These are phyloP conservation scores for Sinocyclocheilus anophthalmus DNA, from an alignment of 2,113 vertebrate genomes.

Conservation along the genomic window DNA sequence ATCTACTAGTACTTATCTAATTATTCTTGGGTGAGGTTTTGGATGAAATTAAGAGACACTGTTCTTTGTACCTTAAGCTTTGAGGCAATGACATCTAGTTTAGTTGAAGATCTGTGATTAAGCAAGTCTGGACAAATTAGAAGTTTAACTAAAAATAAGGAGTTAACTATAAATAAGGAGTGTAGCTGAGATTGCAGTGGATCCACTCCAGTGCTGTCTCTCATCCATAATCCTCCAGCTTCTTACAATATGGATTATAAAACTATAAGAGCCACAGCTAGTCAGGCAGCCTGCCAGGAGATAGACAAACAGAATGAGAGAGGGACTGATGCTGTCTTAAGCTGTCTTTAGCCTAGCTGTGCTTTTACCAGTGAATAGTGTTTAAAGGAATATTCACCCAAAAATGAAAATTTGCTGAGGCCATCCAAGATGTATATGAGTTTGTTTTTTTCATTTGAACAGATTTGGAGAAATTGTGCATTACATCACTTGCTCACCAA, in stretches of 20 bases:
- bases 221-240: slow-evolving; percentile 48
- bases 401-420: no score
- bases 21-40: neutral
- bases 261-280: slow-evolving; percentile 36
- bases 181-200: slow-evolving; percentile 28
- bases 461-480: no score
- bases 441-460: no score
- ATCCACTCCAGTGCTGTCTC: slow-evolving; percentile 18
- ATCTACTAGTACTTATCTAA: neutral
- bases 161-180: slow-evolving; percentile 27
- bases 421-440: no score
- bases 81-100: neutral
- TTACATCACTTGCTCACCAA: no score
- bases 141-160: slow-evolving; percentile 33
- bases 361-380: neutral
- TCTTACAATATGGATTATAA: slow-evolving; percentile 62
- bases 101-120: neutral
- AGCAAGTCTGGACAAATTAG: neutral
- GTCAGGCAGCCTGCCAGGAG: slow-evolving; percentile 19
- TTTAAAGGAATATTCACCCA: neutral
- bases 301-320: slow-evolving; percentile 7
- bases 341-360: neutral
- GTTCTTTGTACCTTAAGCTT: neutral
- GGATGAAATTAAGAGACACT: neutral
- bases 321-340: neutral